Base-by-base conservation (phyloP, 1,140 invertebrate genomes). In the Hormaphis cornu region DNA sequence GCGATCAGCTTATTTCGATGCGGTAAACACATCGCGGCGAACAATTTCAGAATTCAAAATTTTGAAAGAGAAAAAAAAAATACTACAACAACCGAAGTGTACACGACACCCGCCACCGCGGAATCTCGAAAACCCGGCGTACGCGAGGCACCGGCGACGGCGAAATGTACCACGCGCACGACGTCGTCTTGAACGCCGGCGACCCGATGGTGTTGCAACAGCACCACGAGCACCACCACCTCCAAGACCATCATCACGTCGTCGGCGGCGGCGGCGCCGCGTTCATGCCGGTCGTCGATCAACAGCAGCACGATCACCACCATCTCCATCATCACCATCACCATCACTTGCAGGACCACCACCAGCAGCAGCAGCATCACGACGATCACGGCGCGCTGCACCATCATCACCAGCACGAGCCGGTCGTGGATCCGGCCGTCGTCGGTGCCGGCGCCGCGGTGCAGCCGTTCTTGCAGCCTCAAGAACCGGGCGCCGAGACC, bases 131-230 rank as follows among this genome's bases (percentile, higher is more conserved):
- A 12, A 37, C 18, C 20, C 33, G 33, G 5, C 20, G 2, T 4
- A 18, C n/a, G 10, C 52, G 9, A n/a, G 4, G 14, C 10, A 3
- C 52, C 6, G 2, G 3, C 22, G 14, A 12, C 33, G 20, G 14
- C 33, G 18, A 66, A 6, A 66, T 66, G 61, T 66, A 66, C 14
- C 61, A 66, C 58, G 26, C 16, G 58, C 58, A 63, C 24, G 28
- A 54, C 54, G 54, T 37, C 54, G 54, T 40, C 2, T 8, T 66
- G 28, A 50, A 42, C 30, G 61, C 26, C 7, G 44, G 44, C 61
- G 61, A 66, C n/a, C 61, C 28, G 44, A 50, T 66, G 61, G 61
- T 66, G 4, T 30, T 66, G 30, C 61, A 44, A 22, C 58, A 63
- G 3, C 40, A 66, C 7, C 46, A 50, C 20, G 46, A 6, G 30